Percentiles rank a stretch among this genome's conserved stretches.
These are phyloP conservation scores for Eulithis prunata DNA, from an alignment of 2,888 invertebrate genomes.

Conservation along the genomic window DNA sequence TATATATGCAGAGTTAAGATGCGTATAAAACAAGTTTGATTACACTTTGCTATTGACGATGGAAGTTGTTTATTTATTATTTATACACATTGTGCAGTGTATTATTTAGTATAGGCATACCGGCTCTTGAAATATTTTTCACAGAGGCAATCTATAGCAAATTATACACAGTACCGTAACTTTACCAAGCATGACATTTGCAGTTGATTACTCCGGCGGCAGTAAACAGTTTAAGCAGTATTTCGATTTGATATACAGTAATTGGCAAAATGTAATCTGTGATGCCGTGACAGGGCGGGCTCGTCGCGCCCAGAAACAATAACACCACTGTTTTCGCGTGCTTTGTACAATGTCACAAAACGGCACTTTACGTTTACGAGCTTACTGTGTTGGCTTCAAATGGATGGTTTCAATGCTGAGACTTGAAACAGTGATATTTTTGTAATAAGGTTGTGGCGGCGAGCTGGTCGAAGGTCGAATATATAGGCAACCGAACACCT, in stretches of 20 bases:
- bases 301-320: slow-evolving; percentile 4
- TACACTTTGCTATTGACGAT: no score
- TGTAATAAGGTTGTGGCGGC: no score
- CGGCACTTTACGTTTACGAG: background rate
- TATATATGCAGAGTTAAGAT: background rate
- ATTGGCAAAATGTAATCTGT: slow-evolving; percentile 12
- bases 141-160: slow-evolving; percentile 4
- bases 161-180: slow-evolving; percentile 18
- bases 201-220: slow-evolving; percentile 12
- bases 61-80: no score
- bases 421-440: background rate
- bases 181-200: slow-evolving; percentile 16
- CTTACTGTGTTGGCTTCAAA: background rate
- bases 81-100: background rate
- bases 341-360: slow-evolving; percentile 5
- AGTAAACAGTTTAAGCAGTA: slow-evolving; percentile 11
- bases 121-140: background rate
- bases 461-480: no score
- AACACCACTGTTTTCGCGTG: slow-evolving; percentile 5
- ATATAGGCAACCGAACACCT: no score
- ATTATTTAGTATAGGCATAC: background rate
- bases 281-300: slow-evolving; percentile 7
- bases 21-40: background rate
- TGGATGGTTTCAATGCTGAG: background rate
- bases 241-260: slow-evolving; percentile 12